Conservation (phyloP, 2,888 invertebrate species). For the Eudemis profundana region DNA sequence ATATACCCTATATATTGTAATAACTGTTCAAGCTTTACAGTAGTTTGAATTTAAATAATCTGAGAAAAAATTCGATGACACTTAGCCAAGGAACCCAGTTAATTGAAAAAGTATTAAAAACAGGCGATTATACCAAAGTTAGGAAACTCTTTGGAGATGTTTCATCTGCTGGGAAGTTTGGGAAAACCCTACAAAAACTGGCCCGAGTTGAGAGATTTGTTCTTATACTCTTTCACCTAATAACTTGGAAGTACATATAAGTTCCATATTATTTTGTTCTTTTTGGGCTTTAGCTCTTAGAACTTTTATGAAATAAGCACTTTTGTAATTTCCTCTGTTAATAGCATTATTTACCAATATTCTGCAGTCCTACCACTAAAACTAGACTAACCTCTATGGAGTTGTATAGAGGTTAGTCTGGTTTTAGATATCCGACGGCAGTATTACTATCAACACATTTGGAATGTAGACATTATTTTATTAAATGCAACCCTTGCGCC, state of each 20-base stretch:
- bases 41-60: no score
- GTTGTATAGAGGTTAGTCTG: no score
- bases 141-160: slow-evolving; percentile 5
- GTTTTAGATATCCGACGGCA: no score
- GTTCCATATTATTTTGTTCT: background rate
- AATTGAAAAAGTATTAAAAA: background rate
- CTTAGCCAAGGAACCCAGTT: background rate
- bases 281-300: background rate
- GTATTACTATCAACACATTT: no score
- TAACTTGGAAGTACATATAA: slow-evolving; percentile 13
- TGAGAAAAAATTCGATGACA: no score
- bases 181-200: slow-evolving; percentile 18
- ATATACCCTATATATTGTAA: no score
- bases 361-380: no score
- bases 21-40: background rate
- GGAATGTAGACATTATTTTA: no score
- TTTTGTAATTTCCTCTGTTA: no score
- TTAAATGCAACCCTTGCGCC: no score
- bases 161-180: slow-evolving; percentile 4
- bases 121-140: slow-evolving; percentile 22
- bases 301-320: background rate
- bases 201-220: slow-evolving; percentile 26
- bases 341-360: no score
- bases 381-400: no score
- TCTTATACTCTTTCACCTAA: slow-evolving; percentile 12